These are phyloP conservation scores for Apogon hyalosoma DNA, from an alignment of 2,797 vertebrate species.

Conservation along the genomic window DNA sequence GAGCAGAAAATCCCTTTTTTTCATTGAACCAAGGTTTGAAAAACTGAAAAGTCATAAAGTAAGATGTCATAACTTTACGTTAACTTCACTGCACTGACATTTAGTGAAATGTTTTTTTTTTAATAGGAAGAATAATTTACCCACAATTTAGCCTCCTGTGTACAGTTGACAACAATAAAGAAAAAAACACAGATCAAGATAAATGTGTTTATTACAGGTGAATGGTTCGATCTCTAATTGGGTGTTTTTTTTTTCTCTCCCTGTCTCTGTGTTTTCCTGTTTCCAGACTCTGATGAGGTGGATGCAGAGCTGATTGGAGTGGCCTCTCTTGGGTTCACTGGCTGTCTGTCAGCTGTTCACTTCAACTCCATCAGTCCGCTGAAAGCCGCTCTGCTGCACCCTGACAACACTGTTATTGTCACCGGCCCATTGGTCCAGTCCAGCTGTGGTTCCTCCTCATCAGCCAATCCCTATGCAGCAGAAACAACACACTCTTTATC, in stretches of 20 bases:
- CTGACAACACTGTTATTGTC: conserved; percentile 83
- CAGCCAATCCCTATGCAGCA: conserved; percentile 84
- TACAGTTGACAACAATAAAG: conserved; percentile 3
- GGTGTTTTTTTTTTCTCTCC: neutral
- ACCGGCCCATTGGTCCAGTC: conserved; percentile 87
- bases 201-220: conserved; percentile 1
- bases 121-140: neutral
- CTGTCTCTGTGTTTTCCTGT: neutral
- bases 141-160: conserved; percentile 1
- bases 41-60: too few relatives aligned
- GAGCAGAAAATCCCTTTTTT: too few relatives aligned
- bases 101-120: too few relatives aligned
- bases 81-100: too few relatives aligned
- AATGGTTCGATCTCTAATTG: neutral
- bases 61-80: too few relatives aligned
- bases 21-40: too few relatives aligned
- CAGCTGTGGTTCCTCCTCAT: conserved; percentile 85
- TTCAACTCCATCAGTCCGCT: conserved; percentile 92
- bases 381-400: conserved; percentile 89
- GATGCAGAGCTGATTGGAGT: conserved; percentile 87
- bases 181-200: conserved; percentile 18
- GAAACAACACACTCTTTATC: conserved; percentile 92
- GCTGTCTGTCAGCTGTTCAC: conserved; percentile 93
- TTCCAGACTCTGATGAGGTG: conserved; percentile 82
- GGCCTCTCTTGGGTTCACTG: conserved; percentile 89